These are phyloP conservation scores for Melanotaenia duboulayi DNA, from an alignment of 2,113 vertebrate genomes.

Conservation along the genomic window DNA sequence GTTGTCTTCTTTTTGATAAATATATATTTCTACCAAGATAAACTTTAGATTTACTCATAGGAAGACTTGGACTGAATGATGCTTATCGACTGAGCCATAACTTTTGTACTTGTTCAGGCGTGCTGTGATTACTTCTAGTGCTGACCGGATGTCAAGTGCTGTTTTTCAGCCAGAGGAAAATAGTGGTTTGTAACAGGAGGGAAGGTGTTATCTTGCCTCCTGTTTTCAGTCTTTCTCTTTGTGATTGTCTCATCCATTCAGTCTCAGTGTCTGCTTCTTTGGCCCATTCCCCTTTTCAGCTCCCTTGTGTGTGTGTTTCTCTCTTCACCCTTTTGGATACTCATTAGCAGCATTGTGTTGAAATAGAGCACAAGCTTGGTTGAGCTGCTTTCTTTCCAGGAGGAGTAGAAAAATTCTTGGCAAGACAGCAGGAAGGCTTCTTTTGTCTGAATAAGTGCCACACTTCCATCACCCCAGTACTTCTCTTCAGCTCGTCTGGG, in stretches of 20 bases:
- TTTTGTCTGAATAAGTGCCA: conserved; percentile 32
- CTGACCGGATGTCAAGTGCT: conserved; percentile 57
- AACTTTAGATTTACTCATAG: conserved; percentile 23
- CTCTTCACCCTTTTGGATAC: conserved; percentile 19
- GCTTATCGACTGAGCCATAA: conserved; percentile 14
- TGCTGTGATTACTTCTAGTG: conserved; percentile 44
- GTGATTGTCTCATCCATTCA: conserved; percentile 26
- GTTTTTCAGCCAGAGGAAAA: conserved; percentile 42
- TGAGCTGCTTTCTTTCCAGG: conserved; percentile 6
- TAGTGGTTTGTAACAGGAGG: conserved; percentile 18
- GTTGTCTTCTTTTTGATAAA: conserved; percentile 26
- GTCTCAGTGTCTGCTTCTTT: conserved; percentile 9
- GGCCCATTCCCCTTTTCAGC: conserved; percentile 10
- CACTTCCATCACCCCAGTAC: conserved; percentile 2
- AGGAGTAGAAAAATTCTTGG: conserved; percentile 23
- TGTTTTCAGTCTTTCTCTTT: conserved; percentile 8
- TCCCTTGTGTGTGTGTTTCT: conserved; percentile 5
- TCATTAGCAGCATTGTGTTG: conserved; percentile 28
- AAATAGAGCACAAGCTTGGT: conserved; percentile 11
- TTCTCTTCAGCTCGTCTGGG: conserved; percentile 8
- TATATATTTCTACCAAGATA: conserved; percentile 10
- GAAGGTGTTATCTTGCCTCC: conserved; percentile 22
- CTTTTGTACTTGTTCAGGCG: conserved; percentile 36
- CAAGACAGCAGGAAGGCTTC: conserved; percentile 9
- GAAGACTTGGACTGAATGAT: conserved; percentile 9